Conservation (phyloP, 1,140 invertebrate species). For the Meloidogyne exigua region DNA sequence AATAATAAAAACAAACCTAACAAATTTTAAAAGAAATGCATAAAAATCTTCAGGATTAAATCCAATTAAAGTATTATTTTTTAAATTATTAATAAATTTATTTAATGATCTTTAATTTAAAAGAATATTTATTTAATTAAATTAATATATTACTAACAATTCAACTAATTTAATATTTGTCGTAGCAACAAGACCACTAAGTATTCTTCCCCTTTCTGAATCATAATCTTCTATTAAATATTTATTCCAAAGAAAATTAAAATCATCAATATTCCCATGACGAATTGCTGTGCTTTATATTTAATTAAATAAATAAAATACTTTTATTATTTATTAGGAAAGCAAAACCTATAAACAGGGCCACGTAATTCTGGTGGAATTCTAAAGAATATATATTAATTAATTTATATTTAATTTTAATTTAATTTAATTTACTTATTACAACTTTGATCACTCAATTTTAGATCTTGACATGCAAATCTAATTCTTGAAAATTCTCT, state of each 20-base stretch:
- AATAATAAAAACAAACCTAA: slow-evolving; percentile 7
- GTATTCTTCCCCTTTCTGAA: slow-evolving; percentile 18
- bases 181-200: slow-evolving; percentile 18
- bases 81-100: slow-evolving; percentile 2
- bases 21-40: slow-evolving; percentile 24
- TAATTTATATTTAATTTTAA: neutral
- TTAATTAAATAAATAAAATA: neutral
- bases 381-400: neutral
- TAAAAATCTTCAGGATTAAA: slow-evolving; percentile 21
- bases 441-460: slow-evolving; percentile 24
- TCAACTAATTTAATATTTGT: slow-evolving; percentile 13
- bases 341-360: slow-evolving; percentile 13
- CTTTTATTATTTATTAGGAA: neutral
- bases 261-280: slow-evolving; percentile 11
- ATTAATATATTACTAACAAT: neutral
- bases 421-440: slow-evolving; percentile 19
- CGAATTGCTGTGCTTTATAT: slow-evolving; percentile 18
- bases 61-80: slow-evolving; percentile 1
- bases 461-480: neutral
- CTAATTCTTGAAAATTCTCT: slow-evolving; percentile 20
- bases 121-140: neutral
- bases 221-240: slow-evolving; percentile 23
- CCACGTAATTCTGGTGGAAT: slow-evolving; percentile 27
- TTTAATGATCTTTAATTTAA: slow-evolving; percentile 3
- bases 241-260: slow-evolving; percentile 18